A percentile compares a stretch with the other conserved stretches of the same genome.
These are phyloP conservation scores for Papilio polyxenes DNA, from an alignment of 1,140 invertebrate species.

Conservation along the genomic window DNA sequence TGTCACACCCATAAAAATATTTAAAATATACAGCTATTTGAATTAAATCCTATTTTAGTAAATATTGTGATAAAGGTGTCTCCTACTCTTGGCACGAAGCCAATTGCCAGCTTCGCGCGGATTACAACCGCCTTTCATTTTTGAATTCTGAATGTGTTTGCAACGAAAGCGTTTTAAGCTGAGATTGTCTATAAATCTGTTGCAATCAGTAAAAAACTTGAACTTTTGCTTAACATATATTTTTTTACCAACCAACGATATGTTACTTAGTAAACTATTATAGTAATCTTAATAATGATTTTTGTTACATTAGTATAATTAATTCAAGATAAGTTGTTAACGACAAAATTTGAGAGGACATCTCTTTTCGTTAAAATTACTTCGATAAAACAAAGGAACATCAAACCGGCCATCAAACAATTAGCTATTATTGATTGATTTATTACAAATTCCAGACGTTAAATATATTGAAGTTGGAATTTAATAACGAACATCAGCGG, in stretches of 20 bases:
- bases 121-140: conserved; percentile 20
- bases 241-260: too few species aligned
- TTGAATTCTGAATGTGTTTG: conserved; percentile 14
- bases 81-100: conserved; percentile 9
- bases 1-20: neutral
- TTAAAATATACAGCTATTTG: neutral
- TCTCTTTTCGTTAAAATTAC: neutral
- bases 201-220: neutral
- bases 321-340: neutral
- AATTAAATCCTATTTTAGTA: conserved; percentile 4
- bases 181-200: neutral
- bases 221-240: neutral
- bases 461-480: conserved; percentile 23
- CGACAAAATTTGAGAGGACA: neutral
- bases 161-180: conserved; percentile 2
- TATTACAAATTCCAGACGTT: neutral
- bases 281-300: too few species aligned
- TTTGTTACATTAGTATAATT: neutral
- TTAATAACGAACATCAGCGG: conserved; percentile 25
- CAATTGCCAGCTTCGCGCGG: conserved; percentile 21
- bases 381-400: neutral
- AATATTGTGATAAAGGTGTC: conserved; percentile 11
- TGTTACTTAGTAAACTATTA: too few species aligned
- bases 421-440: neutral
- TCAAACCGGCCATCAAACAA: neutral